Evolutionary conservation across 2,113 vertebrate genomes (phyloP).

Genomic region (Cyanistes caeruleus): DNA sequence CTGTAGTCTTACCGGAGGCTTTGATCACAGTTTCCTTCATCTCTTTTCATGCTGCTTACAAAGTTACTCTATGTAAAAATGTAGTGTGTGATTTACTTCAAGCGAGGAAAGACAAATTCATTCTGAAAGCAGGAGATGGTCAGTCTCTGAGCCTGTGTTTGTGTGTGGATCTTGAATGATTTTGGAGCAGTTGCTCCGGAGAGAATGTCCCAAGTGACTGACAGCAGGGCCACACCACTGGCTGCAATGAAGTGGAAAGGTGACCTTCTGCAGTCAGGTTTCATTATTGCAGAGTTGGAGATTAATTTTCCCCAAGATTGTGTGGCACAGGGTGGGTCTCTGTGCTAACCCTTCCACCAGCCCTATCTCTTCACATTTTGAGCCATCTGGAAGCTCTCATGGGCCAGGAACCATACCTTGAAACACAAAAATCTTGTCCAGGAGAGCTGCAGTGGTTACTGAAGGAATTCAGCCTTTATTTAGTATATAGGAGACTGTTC

Average conservation of each 20-base stretch:
- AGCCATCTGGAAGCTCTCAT: not conserved
- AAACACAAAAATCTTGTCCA: not conserved
- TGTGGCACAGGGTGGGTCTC: not conserved
- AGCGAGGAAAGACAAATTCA: not conserved
- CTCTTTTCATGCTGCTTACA: not conserved
- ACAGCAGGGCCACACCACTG: not conserved
- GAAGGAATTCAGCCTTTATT: not conserved
- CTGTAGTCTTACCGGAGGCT: not conserved
- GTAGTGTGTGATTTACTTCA: not conserved
- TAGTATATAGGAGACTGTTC: not conserved
- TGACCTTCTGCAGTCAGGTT: not conserved
- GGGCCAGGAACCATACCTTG: not conserved
- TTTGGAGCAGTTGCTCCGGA: not conserved
- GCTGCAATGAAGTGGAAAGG: not conserved
- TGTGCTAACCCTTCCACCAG: not conserved
- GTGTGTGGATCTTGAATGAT: not conserved
- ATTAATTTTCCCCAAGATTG: not conserved
- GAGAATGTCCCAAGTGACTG: not conserved
- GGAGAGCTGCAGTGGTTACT: not conserved
- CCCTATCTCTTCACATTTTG: not conserved
- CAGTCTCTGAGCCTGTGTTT: not conserved
- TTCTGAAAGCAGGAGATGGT: not conserved
- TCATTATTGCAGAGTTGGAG: not conserved
- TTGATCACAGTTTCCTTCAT: slow-evolving; percentile 27
- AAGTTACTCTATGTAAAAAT: not conserved